Evolutionary conservation across 2,888 invertebrate species (phyloP).

Genomic region (Furcula furcula): DNA sequence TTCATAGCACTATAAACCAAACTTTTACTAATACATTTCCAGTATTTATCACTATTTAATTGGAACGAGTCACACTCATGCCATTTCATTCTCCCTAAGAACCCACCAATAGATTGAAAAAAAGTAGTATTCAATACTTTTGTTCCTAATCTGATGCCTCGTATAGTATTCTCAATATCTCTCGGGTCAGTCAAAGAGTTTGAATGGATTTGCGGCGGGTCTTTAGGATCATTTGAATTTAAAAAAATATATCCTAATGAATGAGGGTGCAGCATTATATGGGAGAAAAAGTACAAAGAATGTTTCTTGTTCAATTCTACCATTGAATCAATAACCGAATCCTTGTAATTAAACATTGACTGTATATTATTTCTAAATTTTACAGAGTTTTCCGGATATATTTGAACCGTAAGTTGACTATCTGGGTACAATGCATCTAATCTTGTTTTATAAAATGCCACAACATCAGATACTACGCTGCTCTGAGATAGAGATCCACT

Average conservation of each 20-base stretch:
- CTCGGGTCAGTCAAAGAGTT: neutral
- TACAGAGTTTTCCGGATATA: neutral
- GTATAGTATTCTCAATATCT: neutral
- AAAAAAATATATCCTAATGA: neutral
- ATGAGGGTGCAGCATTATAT: neutral
- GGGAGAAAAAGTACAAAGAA: neutral
- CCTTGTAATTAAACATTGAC: neutral
- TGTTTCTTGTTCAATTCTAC: neutral
- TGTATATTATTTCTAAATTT: neutral
- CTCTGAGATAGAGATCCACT: neutral
- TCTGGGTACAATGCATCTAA: neutral
- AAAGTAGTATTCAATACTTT: neutral
- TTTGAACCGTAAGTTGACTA: neutral
- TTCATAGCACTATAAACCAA: neutral
- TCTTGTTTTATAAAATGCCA: neutral
- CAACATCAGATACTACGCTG: neutral
- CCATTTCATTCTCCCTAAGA: conserved; percentile 1
- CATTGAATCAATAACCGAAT: neutral
- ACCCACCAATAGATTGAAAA: neutral
- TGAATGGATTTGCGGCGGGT: neutral
- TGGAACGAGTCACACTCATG: neutral
- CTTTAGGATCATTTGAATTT: neutral
- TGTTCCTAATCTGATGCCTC: neutral
- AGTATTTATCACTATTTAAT: neutral
- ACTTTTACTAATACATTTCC: neutral